Percentiles rank a stretch among this genome's conserved stretches.
phyloP scores from a whole-genome alignment of 2,888 invertebrate species.

The Notodonta ziczac region DNA sequence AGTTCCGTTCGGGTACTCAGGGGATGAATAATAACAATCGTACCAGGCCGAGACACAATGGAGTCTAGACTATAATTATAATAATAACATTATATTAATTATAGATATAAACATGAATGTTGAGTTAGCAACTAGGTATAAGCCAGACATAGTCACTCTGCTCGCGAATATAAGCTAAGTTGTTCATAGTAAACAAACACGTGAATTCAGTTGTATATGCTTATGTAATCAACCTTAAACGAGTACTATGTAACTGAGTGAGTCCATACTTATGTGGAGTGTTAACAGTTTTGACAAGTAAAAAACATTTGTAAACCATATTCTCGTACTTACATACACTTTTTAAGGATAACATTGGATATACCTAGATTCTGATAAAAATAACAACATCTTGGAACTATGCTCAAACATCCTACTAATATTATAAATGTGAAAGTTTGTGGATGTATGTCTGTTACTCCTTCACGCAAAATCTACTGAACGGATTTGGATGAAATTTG shows the following conservation, averaged over 20 bases:
- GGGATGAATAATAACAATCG: neutral
- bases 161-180: constrained; percentile 4
- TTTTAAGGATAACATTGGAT: no score
- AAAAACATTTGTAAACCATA: no score
- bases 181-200: constrained; percentile 2
- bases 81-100: no score
- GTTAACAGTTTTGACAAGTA: neutral
- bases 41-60: neutral
- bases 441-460: no score
- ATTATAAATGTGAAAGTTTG: no score
- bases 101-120: constrained; percentile 4
- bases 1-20: no score
- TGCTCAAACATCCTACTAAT: no score
- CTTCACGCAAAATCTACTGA: no score
- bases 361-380: no score
- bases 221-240: neutral
- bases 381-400: no score
- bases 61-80: constrained; percentile 6
- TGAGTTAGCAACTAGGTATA: neutral
- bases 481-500: no score
- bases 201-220: neutral
- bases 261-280: neutral
- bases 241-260: neutral
- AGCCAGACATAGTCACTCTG: neutral
- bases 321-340: no score